Conservation (phyloP, 2,797 vertebrate species). For the Malurus leucopterus region DNA sequence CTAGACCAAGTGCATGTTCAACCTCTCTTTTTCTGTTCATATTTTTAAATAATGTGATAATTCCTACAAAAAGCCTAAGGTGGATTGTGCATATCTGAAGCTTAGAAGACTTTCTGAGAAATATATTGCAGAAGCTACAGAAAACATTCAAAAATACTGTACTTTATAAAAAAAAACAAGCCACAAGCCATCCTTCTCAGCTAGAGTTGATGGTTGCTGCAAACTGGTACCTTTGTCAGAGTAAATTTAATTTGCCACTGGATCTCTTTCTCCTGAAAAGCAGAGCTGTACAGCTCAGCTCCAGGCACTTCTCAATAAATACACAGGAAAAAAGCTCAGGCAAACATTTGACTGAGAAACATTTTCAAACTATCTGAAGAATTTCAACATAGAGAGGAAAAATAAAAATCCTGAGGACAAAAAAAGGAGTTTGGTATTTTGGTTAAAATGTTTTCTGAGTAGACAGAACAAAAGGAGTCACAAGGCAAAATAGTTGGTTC, state of each 20-base stretch:
- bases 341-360: neutral
- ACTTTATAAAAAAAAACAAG: neutral
- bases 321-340: neutral
- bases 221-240: neutral
- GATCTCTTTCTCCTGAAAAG: neutral
- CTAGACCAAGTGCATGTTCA: neutral
- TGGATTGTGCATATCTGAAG: neutral
- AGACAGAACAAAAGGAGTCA: neutral
- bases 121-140: neutral
- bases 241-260: neutral
- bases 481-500: neutral
- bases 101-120: neutral
- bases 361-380: neutral
- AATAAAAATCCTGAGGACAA: neutral
- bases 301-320: neutral
- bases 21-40: neutral
- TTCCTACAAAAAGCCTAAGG: neutral
- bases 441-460: neutral
- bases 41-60: neutral
- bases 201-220: neutral
- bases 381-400: neutral
- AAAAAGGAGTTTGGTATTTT: neutral
- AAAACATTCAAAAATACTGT: neutral
- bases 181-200: neutral
- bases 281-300: neutral